A percentile compares a stretch with the other conserved stretches of the same genome.
phyloP scores from a whole-genome alignment of 2,113 vertebrate species.

The Scalopus aquaticus region DNA sequence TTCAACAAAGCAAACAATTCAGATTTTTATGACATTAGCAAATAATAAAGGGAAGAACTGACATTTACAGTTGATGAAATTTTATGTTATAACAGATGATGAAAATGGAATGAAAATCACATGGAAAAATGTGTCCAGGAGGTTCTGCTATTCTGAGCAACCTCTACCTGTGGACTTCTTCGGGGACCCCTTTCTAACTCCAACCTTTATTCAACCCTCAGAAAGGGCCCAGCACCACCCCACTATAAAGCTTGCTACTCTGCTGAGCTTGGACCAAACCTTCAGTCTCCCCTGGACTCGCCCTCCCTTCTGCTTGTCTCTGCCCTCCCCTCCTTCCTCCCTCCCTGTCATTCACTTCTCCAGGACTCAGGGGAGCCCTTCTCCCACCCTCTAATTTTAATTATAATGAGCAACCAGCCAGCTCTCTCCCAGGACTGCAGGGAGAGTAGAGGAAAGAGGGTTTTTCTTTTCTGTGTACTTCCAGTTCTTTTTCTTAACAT shows the following conservation, averaged over 20 bases:
- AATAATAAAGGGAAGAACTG: slow-evolving; percentile 91
- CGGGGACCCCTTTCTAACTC: slow-evolving; percentile 28
- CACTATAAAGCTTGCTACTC: not conserved
- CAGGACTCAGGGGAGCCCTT: not conserved
- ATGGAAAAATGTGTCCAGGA: slow-evolving; percentile 82
- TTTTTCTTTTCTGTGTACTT: not conserved
- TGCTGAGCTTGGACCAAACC: rapidly evolving
- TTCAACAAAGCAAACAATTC: slow-evolving; percentile 90
- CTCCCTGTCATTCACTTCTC: not conserved
- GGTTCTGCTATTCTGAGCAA: slow-evolving; percentile 78
- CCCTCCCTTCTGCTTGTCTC: not conserved
- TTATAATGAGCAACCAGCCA: not conserved
- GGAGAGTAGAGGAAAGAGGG: not conserved
- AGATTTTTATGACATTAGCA: slow-evolving; percentile 90
- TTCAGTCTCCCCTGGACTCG: not conserved
- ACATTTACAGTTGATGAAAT: slow-evolving; percentile 92
- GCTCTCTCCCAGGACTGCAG: not conserved
- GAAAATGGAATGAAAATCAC: slow-evolving; percentile 87
- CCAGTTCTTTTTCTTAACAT: not conserved
- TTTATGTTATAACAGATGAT: slow-evolving; percentile 89
- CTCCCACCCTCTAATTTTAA: slow-evolving; percentile 56
- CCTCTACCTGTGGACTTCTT: slow-evolving; percentile 52
- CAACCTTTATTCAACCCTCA: not conserved
- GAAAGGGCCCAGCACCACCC: not conserved
- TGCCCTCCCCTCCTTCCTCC: not conserved